Percentiles rank a stretch among this genome's conserved stretches.
These are phyloP conservation scores for Cotesia chilonis DNA, from an alignment of 1,140 invertebrate genomes.

Conservation along the genomic window DNA sequence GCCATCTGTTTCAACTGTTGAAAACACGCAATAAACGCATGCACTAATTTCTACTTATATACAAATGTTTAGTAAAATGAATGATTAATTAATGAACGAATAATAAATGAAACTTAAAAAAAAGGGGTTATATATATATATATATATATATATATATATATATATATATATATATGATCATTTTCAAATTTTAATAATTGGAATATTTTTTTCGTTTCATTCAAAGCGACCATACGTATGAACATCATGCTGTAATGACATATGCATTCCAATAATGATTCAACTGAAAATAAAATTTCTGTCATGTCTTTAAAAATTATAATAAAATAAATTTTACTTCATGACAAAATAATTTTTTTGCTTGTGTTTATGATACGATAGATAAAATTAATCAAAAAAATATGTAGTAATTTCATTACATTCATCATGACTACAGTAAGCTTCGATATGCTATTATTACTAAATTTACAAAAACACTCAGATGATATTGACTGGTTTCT, in stretches of 20 bases:
- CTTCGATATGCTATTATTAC: background rate
- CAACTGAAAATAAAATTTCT: no score
- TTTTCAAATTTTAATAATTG: background rate
- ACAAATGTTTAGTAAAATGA: background rate
- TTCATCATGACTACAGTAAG: constrained; percentile 2
- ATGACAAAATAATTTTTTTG: no score
- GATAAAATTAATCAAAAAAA: no score
- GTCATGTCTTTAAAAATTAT: no score
- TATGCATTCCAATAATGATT: no score
- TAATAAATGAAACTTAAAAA: background rate
- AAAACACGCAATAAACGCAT: constrained; percentile 60
- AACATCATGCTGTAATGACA: no score
- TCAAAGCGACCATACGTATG: no score
- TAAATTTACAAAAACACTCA: constrained; percentile 9
- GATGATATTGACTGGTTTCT: constrained; percentile 21
- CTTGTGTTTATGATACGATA: no score
- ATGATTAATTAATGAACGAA: background rate
- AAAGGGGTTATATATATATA: background rate
- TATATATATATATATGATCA: background rate
- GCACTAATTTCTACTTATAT: constrained; percentile 32
- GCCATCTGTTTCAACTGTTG: constrained; percentile 61
- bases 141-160: no score
- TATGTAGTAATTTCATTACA: background rate
- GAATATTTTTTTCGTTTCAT: background rate
- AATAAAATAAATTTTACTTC: no score